Conservation (phyloP, 1,140 invertebrate species). For the Papilio dardanus region DNA sequence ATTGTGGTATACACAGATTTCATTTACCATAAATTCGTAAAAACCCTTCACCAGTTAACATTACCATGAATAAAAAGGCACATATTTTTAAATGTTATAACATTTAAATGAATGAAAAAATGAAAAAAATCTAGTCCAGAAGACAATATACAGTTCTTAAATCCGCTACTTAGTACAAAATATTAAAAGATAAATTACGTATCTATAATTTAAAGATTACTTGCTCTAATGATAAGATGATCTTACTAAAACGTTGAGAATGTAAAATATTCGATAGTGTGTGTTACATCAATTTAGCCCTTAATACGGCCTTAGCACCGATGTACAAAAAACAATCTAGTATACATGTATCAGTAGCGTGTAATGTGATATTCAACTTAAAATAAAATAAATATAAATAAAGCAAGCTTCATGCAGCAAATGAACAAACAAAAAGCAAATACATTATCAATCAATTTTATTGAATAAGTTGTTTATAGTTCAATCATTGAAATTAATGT, state of each 20-base stretch:
- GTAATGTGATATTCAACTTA: background rate
- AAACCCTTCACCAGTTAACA: slow-evolving; percentile 10
- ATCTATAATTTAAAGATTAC: background rate
- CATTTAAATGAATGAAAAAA: background rate
- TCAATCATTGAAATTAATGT: slow-evolving; percentile 5
- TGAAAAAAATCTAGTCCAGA: background rate
- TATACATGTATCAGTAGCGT: background rate
- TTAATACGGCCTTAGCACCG: background rate
- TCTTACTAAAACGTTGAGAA: background rate
- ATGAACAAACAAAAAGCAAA: background rate
- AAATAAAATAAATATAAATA: background rate
- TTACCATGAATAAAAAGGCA: background rate
- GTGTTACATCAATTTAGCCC: background rate
- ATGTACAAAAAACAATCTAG: background rate
- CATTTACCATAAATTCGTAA: background rate
- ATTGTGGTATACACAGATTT: background rate
- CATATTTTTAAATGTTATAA: slow-evolving; percentile 15
- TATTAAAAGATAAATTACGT: no score
- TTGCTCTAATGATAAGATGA: background rate
- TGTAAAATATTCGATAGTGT: background rate
- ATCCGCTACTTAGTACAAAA: background rate
- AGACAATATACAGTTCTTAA: background rate
- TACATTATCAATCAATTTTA: slow-evolving; percentile 8
- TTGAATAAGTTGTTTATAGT: background rate
- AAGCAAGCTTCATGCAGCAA: slow-evolving; percentile 10